Evolutionary conservation across 1,140 invertebrate genomes (phyloP).

Genomic region (Danaus plexippus): DNA sequence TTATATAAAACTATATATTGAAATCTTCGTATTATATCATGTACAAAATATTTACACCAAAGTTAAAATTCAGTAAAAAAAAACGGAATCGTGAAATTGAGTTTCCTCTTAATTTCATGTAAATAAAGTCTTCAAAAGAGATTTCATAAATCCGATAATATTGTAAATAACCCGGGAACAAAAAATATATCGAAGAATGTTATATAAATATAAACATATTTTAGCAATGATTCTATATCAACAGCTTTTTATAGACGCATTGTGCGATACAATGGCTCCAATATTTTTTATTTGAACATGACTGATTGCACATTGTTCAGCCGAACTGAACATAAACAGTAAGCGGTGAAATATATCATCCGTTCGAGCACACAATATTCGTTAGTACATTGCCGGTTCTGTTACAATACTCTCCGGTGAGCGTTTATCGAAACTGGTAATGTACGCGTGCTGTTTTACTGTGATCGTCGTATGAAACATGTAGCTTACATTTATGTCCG

Average conservation of each 20-base stretch:
- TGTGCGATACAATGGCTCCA: constrained; percentile 44
- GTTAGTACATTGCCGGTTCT: constrained; percentile 22
- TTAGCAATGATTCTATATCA: constrained; percentile 31
- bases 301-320: constrained; percentile 54
- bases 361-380: not conserved
- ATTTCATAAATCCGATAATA: too few relatives aligned
- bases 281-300: constrained; percentile 53
- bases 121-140: too few relatives aligned
- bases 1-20: too few relatives aligned
- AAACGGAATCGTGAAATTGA: too few relatives aligned
- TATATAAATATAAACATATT: constrained; percentile 17
- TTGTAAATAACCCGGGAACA: too few relatives aligned
- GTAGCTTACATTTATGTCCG: constrained; percentile 40
- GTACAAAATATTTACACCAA: too few relatives aligned
- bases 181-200: constrained; percentile 1
- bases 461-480: constrained; percentile 13
- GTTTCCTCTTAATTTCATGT: too few relatives aligned
- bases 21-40: too few relatives aligned
- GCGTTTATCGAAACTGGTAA: constrained; percentile 13
- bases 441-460: constrained; percentile 18
- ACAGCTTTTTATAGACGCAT: constrained; percentile 26
- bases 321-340: constrained; percentile 57
- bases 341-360: constrained; percentile 20
- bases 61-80: too few relatives aligned
- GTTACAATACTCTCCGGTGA: not conserved